These are phyloP conservation scores for Pentalonia nigronervosa DNA, from an alignment of 1,140 invertebrate species.

Conservation along the genomic window DNA sequence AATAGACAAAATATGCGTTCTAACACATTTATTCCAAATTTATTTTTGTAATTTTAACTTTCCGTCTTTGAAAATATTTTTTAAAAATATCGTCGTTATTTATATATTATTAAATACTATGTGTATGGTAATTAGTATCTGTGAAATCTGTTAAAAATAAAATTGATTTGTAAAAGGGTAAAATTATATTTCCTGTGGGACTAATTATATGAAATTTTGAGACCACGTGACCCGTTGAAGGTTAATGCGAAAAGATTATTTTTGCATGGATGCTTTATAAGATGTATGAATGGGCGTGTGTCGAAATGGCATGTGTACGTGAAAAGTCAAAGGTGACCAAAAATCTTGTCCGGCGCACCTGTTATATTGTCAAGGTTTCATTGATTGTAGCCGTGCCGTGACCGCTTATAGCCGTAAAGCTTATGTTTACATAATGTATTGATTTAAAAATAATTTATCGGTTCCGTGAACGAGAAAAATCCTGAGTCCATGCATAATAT, in stretches of 20 bases:
- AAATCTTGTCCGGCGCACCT: neutral
- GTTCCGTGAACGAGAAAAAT: neutral
- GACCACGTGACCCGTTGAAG: neutral
- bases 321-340: constrained; percentile 17
- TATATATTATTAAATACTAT: too few relatives aligned
- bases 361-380: constrained; percentile 1
- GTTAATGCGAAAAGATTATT: neutral
- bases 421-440: neutral
- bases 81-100: neutral
- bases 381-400: neutral
- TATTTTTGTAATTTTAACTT: neutral
- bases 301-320: neutral
- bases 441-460: constrained; percentile 2
- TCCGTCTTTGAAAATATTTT: neutral
- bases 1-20: neutral
- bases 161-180: neutral
- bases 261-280: neutral
- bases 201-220: neutral
- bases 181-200: neutral
- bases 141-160: neutral
- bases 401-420: constrained; percentile 6
- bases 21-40: neutral
- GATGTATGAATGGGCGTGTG: neutral
- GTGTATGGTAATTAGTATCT: neutral
- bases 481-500: neutral